Evolutionary conservation across 2,797 vertebrate genomes (phyloP).

Genomic region (Acrocephalus scirpaceus): DNA sequence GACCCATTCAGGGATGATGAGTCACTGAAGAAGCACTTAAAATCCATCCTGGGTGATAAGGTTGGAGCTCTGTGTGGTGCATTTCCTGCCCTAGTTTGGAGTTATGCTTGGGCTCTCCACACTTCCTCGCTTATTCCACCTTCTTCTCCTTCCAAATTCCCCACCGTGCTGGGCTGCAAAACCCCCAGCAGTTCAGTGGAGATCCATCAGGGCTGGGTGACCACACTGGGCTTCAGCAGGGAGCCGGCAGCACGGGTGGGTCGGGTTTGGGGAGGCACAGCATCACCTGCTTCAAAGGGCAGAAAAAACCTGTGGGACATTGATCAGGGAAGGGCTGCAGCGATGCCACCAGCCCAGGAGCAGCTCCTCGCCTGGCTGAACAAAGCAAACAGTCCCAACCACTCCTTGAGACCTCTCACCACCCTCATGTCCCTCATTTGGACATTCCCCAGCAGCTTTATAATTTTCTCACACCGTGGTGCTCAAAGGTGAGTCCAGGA

Average conservation of each 20-base stretch:
- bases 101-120: background rate
- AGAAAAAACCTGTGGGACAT: background rate
- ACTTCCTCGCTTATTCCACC: background rate
- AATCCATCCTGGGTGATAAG: conserved; percentile 37
- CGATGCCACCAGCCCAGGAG: background rate
- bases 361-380: background rate
- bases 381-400: background rate
- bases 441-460: background rate
- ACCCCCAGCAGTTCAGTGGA: background rate
- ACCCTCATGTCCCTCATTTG: background rate
- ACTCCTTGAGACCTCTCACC: background rate
- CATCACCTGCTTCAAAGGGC: fast-evolving
- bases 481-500: background rate
- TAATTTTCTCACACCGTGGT: no score
- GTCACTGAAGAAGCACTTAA: conserved; percentile 56
- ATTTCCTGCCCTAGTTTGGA: conserved; percentile 55
- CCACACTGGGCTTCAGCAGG: background rate
- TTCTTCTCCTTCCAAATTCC: background rate
- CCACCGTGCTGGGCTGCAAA: background rate
- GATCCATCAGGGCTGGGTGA: background rate
- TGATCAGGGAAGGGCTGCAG: background rate
- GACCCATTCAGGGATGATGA: conserved; percentile 42
- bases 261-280: background rate
- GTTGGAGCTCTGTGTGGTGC: background rate
- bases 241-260: background rate